These are phyloP conservation scores for Gila orcuttii DNA, from an alignment of 2,113 vertebrate genomes.

Conservation along the genomic window DNA sequence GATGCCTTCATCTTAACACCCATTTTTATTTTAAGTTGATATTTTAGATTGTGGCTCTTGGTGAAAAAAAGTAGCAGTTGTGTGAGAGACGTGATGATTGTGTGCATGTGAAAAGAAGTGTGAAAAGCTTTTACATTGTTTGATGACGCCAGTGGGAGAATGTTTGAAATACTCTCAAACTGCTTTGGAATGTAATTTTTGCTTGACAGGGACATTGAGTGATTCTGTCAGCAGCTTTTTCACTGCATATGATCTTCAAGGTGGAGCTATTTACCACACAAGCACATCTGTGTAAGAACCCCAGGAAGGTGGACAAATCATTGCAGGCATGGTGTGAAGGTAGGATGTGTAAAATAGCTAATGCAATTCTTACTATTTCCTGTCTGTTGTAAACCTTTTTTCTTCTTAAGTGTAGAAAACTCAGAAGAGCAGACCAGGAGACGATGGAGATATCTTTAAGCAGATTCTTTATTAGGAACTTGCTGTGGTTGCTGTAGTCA, in stretches of 20 bases:
- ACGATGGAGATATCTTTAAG: no score
- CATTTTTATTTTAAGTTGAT: conserved; percentile 14
- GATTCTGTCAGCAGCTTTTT: conserved; percentile 4
- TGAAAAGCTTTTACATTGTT: conserved; percentile 6
- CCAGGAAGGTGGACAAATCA: background rate
- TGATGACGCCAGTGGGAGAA: background rate
- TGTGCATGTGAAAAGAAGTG: background rate
- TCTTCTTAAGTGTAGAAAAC: no score
- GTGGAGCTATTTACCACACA: background rate
- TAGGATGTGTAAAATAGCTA: background rate
- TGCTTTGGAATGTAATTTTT: conserved; percentile 23
- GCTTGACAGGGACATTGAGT: background rate
- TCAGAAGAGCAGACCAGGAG: no score
- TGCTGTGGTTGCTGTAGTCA: no score
- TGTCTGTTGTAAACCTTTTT: no score
- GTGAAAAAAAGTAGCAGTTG: conserved; percentile 20
- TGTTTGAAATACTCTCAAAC: background rate
- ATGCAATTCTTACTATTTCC: background rate
- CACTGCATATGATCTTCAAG: background rate
- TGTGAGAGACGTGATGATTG: background rate
- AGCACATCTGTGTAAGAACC: background rate
- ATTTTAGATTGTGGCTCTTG: conserved; percentile 4
- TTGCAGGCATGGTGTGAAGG: background rate
- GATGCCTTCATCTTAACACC: conserved; percentile 36
- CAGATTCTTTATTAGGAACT: no score